Base-by-base conservation (phyloP, 2,113 vertebrate species). In the Sigmodon hispidus region DNA sequence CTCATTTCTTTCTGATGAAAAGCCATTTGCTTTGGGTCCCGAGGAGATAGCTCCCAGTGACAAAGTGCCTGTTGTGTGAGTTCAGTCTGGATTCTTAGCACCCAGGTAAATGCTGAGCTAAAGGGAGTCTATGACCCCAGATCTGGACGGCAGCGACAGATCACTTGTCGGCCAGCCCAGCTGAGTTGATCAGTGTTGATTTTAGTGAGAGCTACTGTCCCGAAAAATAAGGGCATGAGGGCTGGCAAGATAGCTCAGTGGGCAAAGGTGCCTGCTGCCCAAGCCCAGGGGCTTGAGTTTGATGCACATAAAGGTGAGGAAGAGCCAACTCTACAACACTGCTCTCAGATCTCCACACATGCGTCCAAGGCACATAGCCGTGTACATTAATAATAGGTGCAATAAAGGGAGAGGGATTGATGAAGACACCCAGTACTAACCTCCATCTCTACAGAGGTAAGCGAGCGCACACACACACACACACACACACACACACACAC, bases 1-100 rank as follows among this genome's bases (percentile, higher is more conserved):
- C 48, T 29, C 31, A 70, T 63, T 36, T 50, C 87, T 70, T 61
- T 94, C 85, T 80, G 83, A 91, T 61, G 43, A 61, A 95, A 96
- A 96, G 67, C 40, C 86, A 15, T 86, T 86, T 67, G 11, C 29
- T 45, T 45, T 67, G 31, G 84, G 45, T 34, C 17, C 19, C 43
- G 61, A 34, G 84, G 34, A 52, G 61, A 69, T 34, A 45, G 45
- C 43, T 67, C 61, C 22, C 24, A 4, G 45, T 22, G 83, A 83
- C 7, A 52, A 21, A 48, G 29, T 1, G 21, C 65, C 43, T 69
- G 10, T 21, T 69, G 21, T 50, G 10, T 0, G 45, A 52, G 65
- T 10, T 15, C 61, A 50, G 16, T 34, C 11, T 48, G 43, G 84
- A n/a, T n/a, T 45, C 63, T 69, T 24, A 69, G 84, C 63, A 86